Base-by-base conservation (phyloP, 2,888 invertebrate genomes). In the Microdon myrmicae region DNA sequence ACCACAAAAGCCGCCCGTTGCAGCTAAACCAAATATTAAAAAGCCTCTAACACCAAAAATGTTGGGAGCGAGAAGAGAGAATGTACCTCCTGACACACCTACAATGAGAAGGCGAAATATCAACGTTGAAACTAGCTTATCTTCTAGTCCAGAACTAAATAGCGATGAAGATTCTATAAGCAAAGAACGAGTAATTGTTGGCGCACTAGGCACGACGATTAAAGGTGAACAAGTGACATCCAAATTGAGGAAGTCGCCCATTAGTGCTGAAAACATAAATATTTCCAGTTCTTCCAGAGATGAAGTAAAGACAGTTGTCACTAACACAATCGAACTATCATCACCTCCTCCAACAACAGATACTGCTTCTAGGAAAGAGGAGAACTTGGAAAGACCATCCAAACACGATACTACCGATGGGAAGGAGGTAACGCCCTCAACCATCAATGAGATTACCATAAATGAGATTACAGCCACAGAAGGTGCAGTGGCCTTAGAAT, bases 101-200 rank as follows among this genome's bases (percentile, higher is more conserved):
- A 51, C 59, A 8, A 66, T 66, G 59, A 51, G 31, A 20, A 19
- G 64, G n/a, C 31, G 47, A 8, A 51, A 66, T 23, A 58, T 58
- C 9, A 53, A 43, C 29, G 47, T 34, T 1, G 53, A 59, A 2
- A 14, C 25, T 17, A 48, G 51, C 26, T 13, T 25, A 2, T 22
- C 41, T 0, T 59, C 59, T 6, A 32, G 38, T 3, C 64, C 64
- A 0, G 64, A 66, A 37, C 34, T 10, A 4, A 32, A 31, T 12
- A 55, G 49, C n/a, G 59, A 53, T n/a, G 34, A 20, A 6, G 14
- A 13, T 22, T 4, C 28, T 12, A 26, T 3, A 3, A 25, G n/a
- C 9, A 22, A 25, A 7, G n/a, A n/a, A n/a, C n/a, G n/a, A n/a
- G 29, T 44, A 3, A 3, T 22, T 34, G 13, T 38, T 16, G 16